Evolutionary conservation across 2,113 vertebrate genomes (phyloP).

Genomic region (Platanista minor): DNA sequence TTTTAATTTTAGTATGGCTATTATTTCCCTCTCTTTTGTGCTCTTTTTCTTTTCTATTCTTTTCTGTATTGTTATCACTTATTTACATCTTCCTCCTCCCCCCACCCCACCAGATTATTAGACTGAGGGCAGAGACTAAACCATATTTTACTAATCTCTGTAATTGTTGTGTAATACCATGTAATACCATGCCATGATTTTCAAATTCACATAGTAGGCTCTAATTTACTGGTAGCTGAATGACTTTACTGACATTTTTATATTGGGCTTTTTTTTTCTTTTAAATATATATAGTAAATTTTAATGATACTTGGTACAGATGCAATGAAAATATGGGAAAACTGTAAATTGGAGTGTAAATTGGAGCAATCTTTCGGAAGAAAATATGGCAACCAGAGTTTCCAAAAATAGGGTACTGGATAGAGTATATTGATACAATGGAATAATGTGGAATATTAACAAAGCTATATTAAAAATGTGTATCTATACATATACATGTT

Average conservation of each 20-base stretch:
- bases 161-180: neutral
- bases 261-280: neutral
- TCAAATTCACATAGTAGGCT: neutral
- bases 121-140: neutral
- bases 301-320: neutral
- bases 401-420: neutral
- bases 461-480: neutral
- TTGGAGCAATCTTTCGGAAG: conserved; percentile 36
- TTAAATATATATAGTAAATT: neutral
- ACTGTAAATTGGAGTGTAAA: neutral
- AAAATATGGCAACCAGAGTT: conserved; percentile 16
- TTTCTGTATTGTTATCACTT: neutral
- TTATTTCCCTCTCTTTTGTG: neutral
- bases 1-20: neutral
- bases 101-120: neutral
- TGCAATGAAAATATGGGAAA: conserved; percentile 21
- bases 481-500: neutral
- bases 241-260: conserved; percentile 18
- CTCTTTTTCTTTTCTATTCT: neutral
- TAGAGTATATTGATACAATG: neutral
- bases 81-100: neutral
- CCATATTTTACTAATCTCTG: neutral
- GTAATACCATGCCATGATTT: neutral
- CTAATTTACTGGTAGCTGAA: neutral
- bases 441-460: neutral